Evolutionary conservation across 2,888 invertebrate genomes (phyloP), one percentile per base, ranked within the genome.

Genomic region (Disparrhopalites patrizii): DNA sequence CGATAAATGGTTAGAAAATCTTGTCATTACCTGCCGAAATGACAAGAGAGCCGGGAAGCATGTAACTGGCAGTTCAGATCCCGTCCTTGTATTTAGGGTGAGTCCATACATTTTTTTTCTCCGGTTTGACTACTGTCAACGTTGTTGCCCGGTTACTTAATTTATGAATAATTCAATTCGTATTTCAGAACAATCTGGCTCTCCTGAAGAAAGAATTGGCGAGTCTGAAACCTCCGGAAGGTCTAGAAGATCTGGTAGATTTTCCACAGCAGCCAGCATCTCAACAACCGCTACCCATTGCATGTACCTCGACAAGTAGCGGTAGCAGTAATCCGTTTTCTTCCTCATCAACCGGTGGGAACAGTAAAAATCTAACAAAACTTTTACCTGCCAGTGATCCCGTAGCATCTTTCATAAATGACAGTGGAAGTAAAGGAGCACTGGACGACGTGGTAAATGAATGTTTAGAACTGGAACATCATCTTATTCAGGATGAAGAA

Each of bases 131-230:
- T 27, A 33, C 5, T 31, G 7, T 62, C 20, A 23, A 54, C 3
- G 28, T 27, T 54, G 15, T 54, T 27, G 13, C 3, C 3, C 31
- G 20, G 5, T 43, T 10, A 10, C 20, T 15, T 43, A 43, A 18
- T 5, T 43, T 43, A 5, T 10, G 5, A 43, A 10, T 43, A n/a
- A 10, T 5, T 43, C 20, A 43, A 43, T 43, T 5, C n/a, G 5
- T 43, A 28, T 69, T 82, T 47, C 84, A 91, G 85, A 85, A 90
- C 65, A 90, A 91, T 79, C 90, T 89, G 79, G 86, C 87, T 73
- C 88, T 90, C 77, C 81, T 95, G 70, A 87, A 91, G 76, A 93
- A 93, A 79, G 93, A 93, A 81, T 82, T 95, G 74, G 84, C 85
- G 70, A 91, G 91, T 81, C 82, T 95, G 78, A 86, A 87, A 76